Conservation (phyloP, 2,797 vertebrate species). For the Chloroceryle amazona region DNA sequence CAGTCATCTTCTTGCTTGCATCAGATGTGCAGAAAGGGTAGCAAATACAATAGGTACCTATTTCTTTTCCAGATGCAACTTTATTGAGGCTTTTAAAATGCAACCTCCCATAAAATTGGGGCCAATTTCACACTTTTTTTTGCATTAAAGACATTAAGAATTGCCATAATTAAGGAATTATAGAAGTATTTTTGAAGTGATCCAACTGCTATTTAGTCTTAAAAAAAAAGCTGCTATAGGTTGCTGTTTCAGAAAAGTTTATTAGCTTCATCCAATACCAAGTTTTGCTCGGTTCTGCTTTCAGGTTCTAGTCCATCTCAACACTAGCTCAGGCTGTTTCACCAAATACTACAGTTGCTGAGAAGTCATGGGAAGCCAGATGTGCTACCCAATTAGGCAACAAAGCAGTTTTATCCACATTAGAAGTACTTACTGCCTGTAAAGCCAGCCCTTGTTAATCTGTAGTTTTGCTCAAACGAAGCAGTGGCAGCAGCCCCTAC, state of each 20-base stretch:
- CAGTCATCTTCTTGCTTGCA: not conserved
- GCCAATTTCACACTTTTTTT: not conserved
- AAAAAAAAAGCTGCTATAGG: not conserved
- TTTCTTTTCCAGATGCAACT: conserved; percentile 32
- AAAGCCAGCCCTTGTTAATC: not conserved
- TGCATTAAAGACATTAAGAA: not conserved
- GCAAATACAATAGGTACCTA: not conserved
- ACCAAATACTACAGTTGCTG: not conserved
- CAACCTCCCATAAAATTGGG: not conserved
- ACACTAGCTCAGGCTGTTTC: not conserved
- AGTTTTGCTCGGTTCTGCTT: not conserved
- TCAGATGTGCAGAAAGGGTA: not conserved
- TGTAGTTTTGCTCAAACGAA: not conserved
- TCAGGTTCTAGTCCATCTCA: not conserved
- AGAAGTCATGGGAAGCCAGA: not conserved
- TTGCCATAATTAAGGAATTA: not conserved
- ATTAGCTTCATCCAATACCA: not conserved
- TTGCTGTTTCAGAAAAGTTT: not conserved
- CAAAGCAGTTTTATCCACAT: not conserved
- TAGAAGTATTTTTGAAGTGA: not conserved
- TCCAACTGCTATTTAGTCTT: not conserved
- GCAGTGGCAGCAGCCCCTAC: not conserved
- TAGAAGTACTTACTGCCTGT: not conserved
- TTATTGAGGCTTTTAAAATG: conserved; percentile 28
- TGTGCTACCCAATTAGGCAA: not conserved